phyloP scores from a whole-genome alignment of 2,113 vertebrate species.

The Sus scrofa region DNA sequence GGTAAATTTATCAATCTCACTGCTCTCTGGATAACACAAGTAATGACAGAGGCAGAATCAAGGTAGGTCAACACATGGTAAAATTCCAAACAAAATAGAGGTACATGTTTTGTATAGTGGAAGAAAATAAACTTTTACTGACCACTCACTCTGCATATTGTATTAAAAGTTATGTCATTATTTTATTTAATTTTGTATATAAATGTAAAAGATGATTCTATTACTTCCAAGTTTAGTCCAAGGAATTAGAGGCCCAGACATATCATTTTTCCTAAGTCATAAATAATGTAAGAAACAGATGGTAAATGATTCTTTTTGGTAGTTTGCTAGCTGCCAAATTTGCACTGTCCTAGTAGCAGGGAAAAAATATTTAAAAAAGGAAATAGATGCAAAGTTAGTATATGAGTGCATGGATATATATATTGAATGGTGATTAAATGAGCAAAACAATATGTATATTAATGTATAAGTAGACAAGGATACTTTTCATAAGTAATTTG shows the following conservation, averaged over 20 bases:
- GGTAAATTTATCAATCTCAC: slow-evolving; percentile 45
- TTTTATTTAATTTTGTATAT: not conserved
- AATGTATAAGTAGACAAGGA: not conserved
- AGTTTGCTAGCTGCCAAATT: not conserved
- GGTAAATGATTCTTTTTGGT: not conserved
- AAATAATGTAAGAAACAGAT: not conserved
- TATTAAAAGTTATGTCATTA: not conserved
- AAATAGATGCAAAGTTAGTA: not conserved
- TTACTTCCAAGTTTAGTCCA: not conserved
- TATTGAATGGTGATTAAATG: not conserved
- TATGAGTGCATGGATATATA: not conserved
- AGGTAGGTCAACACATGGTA: not conserved
- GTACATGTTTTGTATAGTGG: not conserved
- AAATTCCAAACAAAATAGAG: not conserved
- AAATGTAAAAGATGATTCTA: not conserved
- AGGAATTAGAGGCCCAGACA: not conserved
- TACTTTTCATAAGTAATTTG: not conserved
- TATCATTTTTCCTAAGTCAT: not conserved
- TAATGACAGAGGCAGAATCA: slow-evolving; percentile 53
- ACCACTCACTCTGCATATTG: not conserved
- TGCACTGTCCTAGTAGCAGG: not conserved
- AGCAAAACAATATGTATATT: not conserved
- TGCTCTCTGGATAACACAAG: slow-evolving; percentile 26
- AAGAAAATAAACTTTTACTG: not conserved
- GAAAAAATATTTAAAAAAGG: not conserved